A percentile compares a stretch with the other conserved stretches of the same genome.
These are phyloP conservation scores for Acanthurus lineatus DNA, from an alignment of 2,797 vertebrate genomes.

Conservation along the genomic window DNA sequence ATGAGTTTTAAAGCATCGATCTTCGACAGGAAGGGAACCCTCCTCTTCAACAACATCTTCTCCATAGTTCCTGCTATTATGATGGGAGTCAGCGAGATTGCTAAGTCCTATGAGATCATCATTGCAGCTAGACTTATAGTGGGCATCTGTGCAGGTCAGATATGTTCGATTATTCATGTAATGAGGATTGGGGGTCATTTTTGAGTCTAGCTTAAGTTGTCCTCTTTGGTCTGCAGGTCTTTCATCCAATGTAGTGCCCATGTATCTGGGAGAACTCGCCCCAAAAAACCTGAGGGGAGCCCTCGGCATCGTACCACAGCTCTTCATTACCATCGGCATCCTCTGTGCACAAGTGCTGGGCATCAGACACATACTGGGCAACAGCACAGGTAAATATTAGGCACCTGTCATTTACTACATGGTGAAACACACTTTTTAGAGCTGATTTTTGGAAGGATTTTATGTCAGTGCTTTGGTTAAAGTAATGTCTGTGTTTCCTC, in stretches of 20 bases:
- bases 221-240: slow-evolving; percentile 84
- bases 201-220: not conserved
- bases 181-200: not conserved
- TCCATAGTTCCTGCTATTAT: slow-evolving; percentile 93
- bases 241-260: slow-evolving; percentile 95
- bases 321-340: slow-evolving; percentile 95
- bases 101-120: slow-evolving; percentile 92
- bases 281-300: slow-evolving; percentile 94
- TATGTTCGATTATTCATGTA: accelerated
- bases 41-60: slow-evolving; percentile 96
- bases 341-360: slow-evolving; percentile 92
- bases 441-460: not conserved
- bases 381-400: slow-evolving; percentile 78
- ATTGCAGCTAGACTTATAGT: slow-evolving; percentile 90
- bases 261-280: slow-evolving; percentile 95
- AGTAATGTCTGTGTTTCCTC: not conserved
- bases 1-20: not conserved
- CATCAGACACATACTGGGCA: slow-evolving; percentile 88
- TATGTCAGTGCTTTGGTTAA: not conserved
- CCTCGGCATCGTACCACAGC: slow-evolving; percentile 89
- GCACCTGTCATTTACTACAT: not conserved
- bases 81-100: slow-evolving; percentile 90
- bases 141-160: slow-evolving; percentile 93
- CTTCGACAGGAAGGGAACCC: slow-evolving; percentile 92
- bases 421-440: not conserved